These are phyloP conservation scores for Bombus ignitus DNA, from an alignment of 1,140 invertebrate genomes.

Conservation along the genomic window DNA sequence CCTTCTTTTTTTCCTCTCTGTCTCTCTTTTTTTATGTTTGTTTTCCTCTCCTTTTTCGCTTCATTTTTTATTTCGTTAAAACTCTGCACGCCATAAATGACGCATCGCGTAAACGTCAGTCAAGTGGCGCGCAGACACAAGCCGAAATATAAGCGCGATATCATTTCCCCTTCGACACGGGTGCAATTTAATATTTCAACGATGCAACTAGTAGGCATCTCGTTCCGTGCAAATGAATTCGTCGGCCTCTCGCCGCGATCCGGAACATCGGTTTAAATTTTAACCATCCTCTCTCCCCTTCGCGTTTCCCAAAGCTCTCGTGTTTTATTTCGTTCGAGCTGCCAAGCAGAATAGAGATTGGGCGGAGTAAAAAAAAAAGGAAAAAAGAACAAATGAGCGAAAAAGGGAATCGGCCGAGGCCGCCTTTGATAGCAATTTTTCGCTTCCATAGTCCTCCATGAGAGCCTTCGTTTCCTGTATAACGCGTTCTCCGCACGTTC, in stretches of 20 bases:
- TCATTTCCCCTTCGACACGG: slow-evolving; percentile 23
- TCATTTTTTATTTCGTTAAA: neutral
- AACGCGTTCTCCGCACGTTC: neutral
- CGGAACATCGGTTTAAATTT: slow-evolving; percentile 36
- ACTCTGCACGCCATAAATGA: neutral
- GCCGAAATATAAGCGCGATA: slow-evolving; percentile 3
- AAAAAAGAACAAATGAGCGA: slow-evolving; percentile 10
- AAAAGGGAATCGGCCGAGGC: slow-evolving; percentile 9
- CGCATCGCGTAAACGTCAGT: neutral
- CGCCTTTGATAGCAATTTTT: slow-evolving; percentile 45
- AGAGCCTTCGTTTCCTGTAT: slow-evolving; percentile 10
- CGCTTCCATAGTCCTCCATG: neutral
- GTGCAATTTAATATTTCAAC: slow-evolving; percentile 43
- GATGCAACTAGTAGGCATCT: slow-evolving; percentile 35
- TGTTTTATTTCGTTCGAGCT: slow-evolving; percentile 29
- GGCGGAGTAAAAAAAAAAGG: neutral
- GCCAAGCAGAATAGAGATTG: slow-evolving; percentile 11
- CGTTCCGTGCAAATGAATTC: slow-evolving; percentile 35
- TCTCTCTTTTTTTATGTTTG: neutral
- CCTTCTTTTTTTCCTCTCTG: neutral
- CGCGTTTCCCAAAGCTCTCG: neutral
- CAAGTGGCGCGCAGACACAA: neutral
- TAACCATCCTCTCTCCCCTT: neutral
- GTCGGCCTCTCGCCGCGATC: slow-evolving; percentile 24
- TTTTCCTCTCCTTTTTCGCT: neutral